Percentiles rank a stretch among this genome's conserved stretches.
Evolutionary conservation across 2,797 vertebrate species (phyloP).

Genomic region (Chaetophractus vellerosus): DNA sequence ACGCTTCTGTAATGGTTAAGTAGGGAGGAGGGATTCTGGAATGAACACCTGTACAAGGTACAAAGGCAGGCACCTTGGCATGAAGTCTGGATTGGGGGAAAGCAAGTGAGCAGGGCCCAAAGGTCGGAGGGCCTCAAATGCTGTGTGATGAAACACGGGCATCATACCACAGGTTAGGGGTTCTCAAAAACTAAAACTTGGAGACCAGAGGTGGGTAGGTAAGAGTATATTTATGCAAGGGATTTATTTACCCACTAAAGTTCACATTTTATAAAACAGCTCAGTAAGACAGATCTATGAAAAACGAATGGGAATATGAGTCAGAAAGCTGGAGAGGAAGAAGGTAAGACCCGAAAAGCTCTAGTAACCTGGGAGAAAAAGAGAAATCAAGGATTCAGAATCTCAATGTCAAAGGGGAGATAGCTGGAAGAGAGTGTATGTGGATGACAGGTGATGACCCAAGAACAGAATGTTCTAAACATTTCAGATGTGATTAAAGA

Average conservation of each 20-base stretch:
- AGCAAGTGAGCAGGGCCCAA: background rate
- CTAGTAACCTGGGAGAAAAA: background rate
- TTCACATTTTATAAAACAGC: background rate
- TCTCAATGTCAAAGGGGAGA: background rate
- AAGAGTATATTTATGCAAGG: background rate
- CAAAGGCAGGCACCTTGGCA: background rate
- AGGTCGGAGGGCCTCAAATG: background rate
- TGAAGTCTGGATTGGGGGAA: background rate
- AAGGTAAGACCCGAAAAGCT: background rate
- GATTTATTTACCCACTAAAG: background rate
- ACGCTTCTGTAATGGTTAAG: background rate
- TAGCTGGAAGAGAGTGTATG: background rate
- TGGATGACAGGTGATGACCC: background rate
- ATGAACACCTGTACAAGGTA: background rate
- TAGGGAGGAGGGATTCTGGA: background rate
- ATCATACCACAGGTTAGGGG: accelerated
- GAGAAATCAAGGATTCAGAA: background rate
- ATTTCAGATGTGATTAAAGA: background rate
- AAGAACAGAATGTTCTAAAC: background rate
- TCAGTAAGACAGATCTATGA: background rate
- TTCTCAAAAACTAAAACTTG: background rate
- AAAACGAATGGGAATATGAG: background rate
- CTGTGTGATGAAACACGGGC: accelerated
- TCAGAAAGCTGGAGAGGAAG: background rate
- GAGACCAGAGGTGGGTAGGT: background rate